Conservation (phyloP, 2,888 invertebrate genomes). For the Griposia aprilina region DNA sequence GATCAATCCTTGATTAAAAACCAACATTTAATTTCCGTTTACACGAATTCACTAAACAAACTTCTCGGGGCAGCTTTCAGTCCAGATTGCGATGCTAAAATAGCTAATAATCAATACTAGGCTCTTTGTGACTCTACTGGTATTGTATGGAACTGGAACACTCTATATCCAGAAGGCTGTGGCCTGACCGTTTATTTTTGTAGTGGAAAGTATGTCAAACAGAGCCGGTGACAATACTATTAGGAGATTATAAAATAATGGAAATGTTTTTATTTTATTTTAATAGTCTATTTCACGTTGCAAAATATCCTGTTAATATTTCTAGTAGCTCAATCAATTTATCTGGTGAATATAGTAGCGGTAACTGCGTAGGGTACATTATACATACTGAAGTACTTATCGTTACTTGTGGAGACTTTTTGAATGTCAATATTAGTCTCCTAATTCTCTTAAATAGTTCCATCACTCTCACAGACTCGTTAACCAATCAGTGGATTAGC, state of each 20-base stretch:
- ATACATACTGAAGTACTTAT: background rate
- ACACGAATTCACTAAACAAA: conserved; percentile 29
- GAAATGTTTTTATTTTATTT: background rate
- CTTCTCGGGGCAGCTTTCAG: conserved; percentile 29
- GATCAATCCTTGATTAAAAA: conserved; percentile 29
- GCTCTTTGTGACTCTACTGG: conserved; percentile 42
- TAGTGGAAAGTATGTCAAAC: conserved; percentile 47
- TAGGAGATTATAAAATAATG: conserved; percentile 1
- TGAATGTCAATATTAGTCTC: background rate
- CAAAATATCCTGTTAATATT: background rate
- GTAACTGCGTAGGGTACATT: background rate
- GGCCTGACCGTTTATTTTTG: conserved; percentile 52
- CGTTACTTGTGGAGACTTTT: no score
- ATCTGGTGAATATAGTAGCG: background rate
- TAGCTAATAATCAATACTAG: conserved; percentile 66
- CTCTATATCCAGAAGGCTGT: conserved; percentile 49
- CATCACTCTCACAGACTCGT: background rate
- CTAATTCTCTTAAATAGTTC: background rate
- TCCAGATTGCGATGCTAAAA: conserved; percentile 51
- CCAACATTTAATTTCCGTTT: conserved; percentile 20
- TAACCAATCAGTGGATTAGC: background rate
- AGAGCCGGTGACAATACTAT: conserved; percentile 1
- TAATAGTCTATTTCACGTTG: background rate
- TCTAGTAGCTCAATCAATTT: background rate
- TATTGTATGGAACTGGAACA: conserved; percentile 63